Base-by-base conservation (phyloP, 2,888 invertebrate species). In the Drosophila stalkeri region DNA sequence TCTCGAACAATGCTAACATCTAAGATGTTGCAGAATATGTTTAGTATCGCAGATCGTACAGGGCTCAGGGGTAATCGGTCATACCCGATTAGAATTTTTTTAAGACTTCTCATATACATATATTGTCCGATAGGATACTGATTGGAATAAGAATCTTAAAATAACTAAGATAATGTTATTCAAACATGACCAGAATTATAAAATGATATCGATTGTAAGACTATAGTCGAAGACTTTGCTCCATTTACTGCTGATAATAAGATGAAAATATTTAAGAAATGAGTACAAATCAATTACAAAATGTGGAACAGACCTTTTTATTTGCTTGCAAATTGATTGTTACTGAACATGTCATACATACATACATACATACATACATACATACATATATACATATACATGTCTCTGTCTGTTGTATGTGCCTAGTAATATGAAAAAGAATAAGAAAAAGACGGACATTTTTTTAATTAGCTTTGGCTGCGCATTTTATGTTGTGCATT, bases 401-500 rank as follows among this genome's bases (percentile, higher is more conserved):
- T 51, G 41, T 62, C 46, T 23, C 14, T 46, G 20, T 7, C 44
- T 23, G n/a, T 18, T 18, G n/a, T 18, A 43, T 69, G 16, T 55
- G 23, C 60, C 49, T 39, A 60, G 49, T 51, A 65, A 67, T 33
- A 33, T 11, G 3, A 46, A 14, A 14, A 8, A 31, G n/a, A 16
- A 31, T 9, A 20, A 44, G 9, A n/a, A 31, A n/a, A n/a, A 49
- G 31, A 49, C 11, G 18, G 3, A 3, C 67, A 68, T 68, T 70
- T 75, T 75, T 75, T 78, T 75, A 80, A 71, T 80, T 62, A 76
- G 76, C 77, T 76, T 71, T 77, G 55, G 64, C 59, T 67, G 64
- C 55, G 65, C 76, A 55, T 56, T 64, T 75, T 61, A 67, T 80
- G 47, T 71, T 77, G 64, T 75, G 55, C 80, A 77, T 76, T 80